Base-by-base conservation (phyloP, 2,888 invertebrate genomes). In the Amphipoea lucens region DNA sequence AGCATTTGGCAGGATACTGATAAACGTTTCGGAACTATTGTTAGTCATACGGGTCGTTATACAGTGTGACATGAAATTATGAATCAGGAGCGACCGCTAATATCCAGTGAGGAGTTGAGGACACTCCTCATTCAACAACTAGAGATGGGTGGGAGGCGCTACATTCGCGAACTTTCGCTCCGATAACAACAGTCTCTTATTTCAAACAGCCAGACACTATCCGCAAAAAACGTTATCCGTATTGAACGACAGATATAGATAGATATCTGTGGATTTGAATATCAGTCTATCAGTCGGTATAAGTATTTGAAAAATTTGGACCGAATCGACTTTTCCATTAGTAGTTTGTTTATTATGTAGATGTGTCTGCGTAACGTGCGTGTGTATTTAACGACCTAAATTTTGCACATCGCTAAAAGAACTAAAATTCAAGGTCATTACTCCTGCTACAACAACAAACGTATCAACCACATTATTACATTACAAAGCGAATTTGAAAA, bases 401-500 rank as follows among this genome's bases (percentile, higher is more conserved):
- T 93, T 90, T 79, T 82, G 88, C 83, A 87, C 90, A 92, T 93
- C 92, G 93, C 94, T 92, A 94, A 92, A 91, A 91, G 91, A 89
- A 90, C 91, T 85, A 90, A 87, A 88, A 92, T 89, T 91, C 95
- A 95, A 95, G 95, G 96, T 95, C 95, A 94, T 94, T 95, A 95
- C 94, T 94, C 95, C 91, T 91, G 92, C 92, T 90, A 91, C 88
- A 92, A 94, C 92, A 94, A 94, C 93, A 94, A 92, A 93, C 92
- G 90, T 89, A 90, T 90, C 91, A 89, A 89, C 91, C 92, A 92
- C 92, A 92, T 94, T 93, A 92, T 93, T 92, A 92, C 91, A 93
- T 94, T 94, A 94, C 94, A 94, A 93, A 92, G 95, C 95, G 94
- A 95, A 95, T 95, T 95, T 93, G 93, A 95, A 95, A 95, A 95